Percentiles rank a stretch among this genome's conserved stretches.
These are phyloP conservation scores for Motacilla tschutschensis DNA, from an alignment of 2,113 vertebrate genomes.

Conservation along the genomic window DNA sequence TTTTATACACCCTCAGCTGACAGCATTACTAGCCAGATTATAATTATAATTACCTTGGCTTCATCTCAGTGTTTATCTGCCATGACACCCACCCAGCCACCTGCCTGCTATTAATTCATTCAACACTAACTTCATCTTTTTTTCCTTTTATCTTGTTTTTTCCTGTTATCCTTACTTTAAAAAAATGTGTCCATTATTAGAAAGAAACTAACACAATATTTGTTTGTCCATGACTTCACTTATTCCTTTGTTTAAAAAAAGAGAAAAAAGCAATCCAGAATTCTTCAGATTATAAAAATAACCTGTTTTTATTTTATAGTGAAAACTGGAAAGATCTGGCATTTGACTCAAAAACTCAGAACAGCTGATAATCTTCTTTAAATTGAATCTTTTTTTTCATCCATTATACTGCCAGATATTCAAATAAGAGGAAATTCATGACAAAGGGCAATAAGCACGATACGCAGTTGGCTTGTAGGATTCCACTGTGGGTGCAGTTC, in stretches of 20 bases:
- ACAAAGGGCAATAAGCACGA: not conserved
- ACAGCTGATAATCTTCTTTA: constrained; percentile 14
- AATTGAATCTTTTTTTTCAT: not conserved
- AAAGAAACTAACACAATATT: constrained; percentile 20
- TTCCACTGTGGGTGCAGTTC: not conserved
- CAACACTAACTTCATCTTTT: constrained; percentile 47
- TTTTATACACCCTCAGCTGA: constrained; percentile 21
- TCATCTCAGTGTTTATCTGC: constrained; percentile 48
- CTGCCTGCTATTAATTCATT: constrained; percentile 62
- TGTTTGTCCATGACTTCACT: constrained; percentile 21
- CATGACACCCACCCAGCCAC: constrained; percentile 55
- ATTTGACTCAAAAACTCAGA: constrained; percentile 25
- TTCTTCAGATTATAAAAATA: constrained; percentile 19
- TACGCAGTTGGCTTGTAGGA: not conserved
- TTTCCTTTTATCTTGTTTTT: constrained; percentile 58
- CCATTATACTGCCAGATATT: not conserved
- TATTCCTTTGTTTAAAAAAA: not conserved
- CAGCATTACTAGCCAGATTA: constrained; percentile 39
- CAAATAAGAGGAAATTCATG: constrained; percentile 5
- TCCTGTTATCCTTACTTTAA: constrained; percentile 40
- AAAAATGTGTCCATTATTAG: constrained; percentile 18
- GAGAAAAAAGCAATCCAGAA: not conserved
- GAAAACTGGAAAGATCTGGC: constrained; percentile 30
- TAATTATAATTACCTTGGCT: constrained; percentile 49
- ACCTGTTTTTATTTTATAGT: constrained; percentile 13